Conservation (phyloP, 2,113 vertebrate genomes). For the Pachycephala philippinensis region DNA sequence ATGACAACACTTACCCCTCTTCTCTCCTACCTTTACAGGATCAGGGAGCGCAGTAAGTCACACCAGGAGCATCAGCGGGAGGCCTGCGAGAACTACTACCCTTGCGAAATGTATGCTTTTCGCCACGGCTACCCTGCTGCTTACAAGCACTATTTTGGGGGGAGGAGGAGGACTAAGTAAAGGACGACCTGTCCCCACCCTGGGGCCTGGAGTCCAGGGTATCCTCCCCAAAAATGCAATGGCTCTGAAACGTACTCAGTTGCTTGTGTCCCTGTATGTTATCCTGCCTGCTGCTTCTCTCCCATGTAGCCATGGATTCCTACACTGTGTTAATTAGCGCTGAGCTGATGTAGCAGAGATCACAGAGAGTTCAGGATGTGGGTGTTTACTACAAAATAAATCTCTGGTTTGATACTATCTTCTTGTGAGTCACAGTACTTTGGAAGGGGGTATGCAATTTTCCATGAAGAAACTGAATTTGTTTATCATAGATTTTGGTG, state of each 20-base stretch:
- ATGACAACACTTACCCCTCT: background rate
- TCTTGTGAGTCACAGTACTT: slow-evolving; percentile 32
- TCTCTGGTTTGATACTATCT: slow-evolving; percentile 61
- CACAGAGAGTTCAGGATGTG: slow-evolving; percentile 30
- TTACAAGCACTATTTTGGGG: slow-evolving; percentile 79
- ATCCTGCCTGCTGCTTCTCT: slow-evolving; percentile 36
- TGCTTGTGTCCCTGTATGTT: slow-evolving; percentile 60
- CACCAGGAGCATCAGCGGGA: slow-evolving; percentile 79
- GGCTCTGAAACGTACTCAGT: slow-evolving; percentile 52
- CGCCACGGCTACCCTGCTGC: slow-evolving; percentile 76
- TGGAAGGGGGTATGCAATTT: background rate
- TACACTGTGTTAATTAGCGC: background rate
- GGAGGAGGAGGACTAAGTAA: slow-evolving; percentile 48
- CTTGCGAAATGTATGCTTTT: slow-evolving; percentile 78
- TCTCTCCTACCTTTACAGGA: slow-evolving; percentile 45
- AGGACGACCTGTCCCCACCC: background rate
- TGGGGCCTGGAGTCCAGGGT: slow-evolving; percentile 24
- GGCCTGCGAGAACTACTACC: slow-evolving; percentile 84
- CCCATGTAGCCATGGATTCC: slow-evolving; percentile 21
- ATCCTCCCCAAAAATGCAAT: slow-evolving; percentile 1
- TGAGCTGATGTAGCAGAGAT: slow-evolving; percentile 38
- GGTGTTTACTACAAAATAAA: slow-evolving; percentile 70
- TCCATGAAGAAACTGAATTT: background rate
- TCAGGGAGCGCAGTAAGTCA: slow-evolving; percentile 71
- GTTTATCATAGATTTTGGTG: background rate